Conservation (phyloP, 2,113 vertebrate genomes). For the Burhinus oedicnemus region DNA sequence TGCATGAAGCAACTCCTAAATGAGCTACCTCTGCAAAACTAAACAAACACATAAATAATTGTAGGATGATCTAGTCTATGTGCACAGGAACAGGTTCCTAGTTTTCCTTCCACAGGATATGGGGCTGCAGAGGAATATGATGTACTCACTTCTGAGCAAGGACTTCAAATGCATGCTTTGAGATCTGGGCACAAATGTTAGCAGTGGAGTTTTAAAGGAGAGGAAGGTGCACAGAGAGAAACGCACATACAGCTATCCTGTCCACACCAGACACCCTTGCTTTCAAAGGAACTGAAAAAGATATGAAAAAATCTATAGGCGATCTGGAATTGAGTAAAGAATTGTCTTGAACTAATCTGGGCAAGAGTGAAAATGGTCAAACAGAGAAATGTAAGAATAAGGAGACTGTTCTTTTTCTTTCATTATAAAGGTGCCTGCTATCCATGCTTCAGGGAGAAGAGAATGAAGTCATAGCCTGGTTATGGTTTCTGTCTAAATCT, state of each 20-base stretch:
- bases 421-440: background rate
- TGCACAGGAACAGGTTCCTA: background rate
- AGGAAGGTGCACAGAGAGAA: background rate
- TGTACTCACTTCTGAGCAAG: background rate
- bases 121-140: background rate
- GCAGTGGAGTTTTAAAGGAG: background rate
- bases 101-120: background rate
- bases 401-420: background rate
- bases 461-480: background rate
- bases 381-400: background rate
- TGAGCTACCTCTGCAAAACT: background rate
- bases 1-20: background rate
- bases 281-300: background rate
- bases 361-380: background rate
- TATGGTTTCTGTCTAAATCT: background rate
- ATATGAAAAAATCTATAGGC: background rate
- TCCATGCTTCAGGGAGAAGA: background rate
- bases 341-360: background rate
- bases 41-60: background rate
- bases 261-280: background rate
- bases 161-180: background rate
- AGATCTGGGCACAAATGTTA: background rate
- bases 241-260: background rate
- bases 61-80: background rate
- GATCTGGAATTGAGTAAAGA: background rate